Base-by-base conservation (phyloP, 2,888 invertebrate species). In the Parthenolecanium corni region DNA sequence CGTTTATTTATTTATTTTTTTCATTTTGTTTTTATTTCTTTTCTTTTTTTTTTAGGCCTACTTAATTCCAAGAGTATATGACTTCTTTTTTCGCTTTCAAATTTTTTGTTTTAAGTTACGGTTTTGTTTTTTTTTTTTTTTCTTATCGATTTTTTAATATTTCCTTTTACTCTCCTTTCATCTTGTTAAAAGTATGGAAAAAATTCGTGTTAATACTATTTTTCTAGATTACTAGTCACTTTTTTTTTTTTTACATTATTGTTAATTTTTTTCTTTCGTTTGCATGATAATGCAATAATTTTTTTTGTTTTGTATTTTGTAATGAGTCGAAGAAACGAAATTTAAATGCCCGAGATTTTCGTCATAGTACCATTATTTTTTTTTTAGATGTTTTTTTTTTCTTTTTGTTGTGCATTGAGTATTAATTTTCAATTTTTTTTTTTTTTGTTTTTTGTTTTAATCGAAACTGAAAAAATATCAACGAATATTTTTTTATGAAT, bases 201-300 rank as follows among this genome's bases (percentile, higher is more conserved):
- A 58, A 57, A 47, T 31, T 31, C 31, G 31, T 49, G 57, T 46
- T 49, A 49, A 20, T 25, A 61, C 49, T 49, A 51, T 46, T 49
- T n/a, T 61, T 61, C 61, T 61, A 61, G 61, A 49, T 51, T 51
- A 61, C 61, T 61, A 61, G 61, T 61, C 61, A 61, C 36, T 25
- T 57, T 61, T 61, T 61, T 61, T 31, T 23, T 61, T 56, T 58
- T 31, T 46, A 31, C 47, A 46, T 58, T 58, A 36, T 23, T 58
- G 25, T 58, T 54, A 40, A 42, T 46, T 57, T 61, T 23, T 21
- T 36, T 36, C 31, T 61, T 51, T 18, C 31, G 44, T 6, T 16
- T 47, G 36, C 20, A 38, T 36, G 18, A 36, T 24, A 21, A 42
- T 31, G 11, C 42, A 14, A 46, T 18, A 18, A 40, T 40, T 36